phyloP scores from a whole-genome alignment of 2,888 invertebrate genomes.

The Pyrrhosoma nymphula region DNA sequence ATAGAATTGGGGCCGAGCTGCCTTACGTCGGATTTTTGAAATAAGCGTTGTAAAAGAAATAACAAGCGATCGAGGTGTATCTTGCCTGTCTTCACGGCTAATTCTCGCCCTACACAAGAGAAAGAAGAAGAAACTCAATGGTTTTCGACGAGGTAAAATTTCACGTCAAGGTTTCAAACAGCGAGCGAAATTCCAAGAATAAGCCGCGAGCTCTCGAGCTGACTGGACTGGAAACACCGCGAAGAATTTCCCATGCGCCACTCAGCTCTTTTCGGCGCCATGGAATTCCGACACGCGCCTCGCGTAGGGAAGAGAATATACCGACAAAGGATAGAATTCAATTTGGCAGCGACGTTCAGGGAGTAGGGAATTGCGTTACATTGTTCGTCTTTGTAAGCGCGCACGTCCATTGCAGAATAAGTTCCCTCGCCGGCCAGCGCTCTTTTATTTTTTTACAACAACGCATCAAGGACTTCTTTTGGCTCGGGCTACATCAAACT shows the following conservation, averaged over 20 bases:
- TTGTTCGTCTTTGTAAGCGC: not conserved
- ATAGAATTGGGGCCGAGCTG: not conserved
- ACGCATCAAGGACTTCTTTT: slow-evolving; percentile 5
- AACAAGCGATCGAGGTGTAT: not conserved
- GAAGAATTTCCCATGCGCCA: not conserved
- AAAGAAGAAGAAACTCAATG: not conserved
- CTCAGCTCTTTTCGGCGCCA: not conserved
- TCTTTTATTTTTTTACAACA: not conserved
- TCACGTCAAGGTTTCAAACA: not conserved
- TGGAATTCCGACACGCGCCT: not conserved
- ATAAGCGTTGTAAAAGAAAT: not conserved
- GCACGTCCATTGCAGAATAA: not conserved
- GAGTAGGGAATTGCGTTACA: not conserved
- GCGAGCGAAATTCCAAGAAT: not conserved
- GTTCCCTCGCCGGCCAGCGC: not conserved
- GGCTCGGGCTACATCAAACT: not conserved
- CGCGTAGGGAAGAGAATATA: not conserved
- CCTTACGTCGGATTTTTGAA: not conserved
- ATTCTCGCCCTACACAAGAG: not conserved
- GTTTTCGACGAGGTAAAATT: not conserved
- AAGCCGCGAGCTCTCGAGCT: not conserved
- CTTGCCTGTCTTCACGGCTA: not conserved
- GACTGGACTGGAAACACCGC: not conserved
- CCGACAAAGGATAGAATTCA: slow-evolving; percentile 28
- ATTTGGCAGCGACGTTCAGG: slow-evolving; percentile 12